Conservation (phyloP, 2,113 vertebrate species). For the Cyprinus carpio region DNA sequence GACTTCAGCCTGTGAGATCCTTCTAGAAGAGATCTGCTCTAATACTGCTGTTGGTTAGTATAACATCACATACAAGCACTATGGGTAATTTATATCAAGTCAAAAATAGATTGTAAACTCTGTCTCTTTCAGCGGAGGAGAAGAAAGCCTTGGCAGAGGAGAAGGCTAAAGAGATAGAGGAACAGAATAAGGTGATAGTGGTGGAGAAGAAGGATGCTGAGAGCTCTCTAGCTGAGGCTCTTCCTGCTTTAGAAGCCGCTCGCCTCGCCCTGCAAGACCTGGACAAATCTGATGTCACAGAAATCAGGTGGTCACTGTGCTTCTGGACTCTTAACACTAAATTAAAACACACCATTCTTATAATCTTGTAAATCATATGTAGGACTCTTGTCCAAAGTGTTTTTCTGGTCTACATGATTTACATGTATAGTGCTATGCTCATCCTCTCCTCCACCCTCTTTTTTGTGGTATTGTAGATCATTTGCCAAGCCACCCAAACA, state of each 20-base stretch:
- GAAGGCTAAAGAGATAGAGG: slow-evolving; percentile 89
- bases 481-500: slow-evolving; percentile 94
- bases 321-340: not conserved
- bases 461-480: slow-evolving; percentile 74
- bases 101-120: not conserved
- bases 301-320: slow-evolving; percentile 83
- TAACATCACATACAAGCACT: not conserved
- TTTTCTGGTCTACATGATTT: not conserved
- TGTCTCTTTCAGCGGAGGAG: slow-evolving; percentile 81
- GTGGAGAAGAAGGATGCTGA: slow-evolving; percentile 89
- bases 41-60: slow-evolving; percentile 84
- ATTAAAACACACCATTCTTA: no score
- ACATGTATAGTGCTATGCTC: not conserved
- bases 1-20: slow-evolving; percentile 82
- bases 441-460: not conserved
- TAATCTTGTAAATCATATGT: no score
- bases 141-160: slow-evolving; percentile 89
- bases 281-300: slow-evolving; percentile 93
- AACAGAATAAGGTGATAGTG: slow-evolving; percentile 88
- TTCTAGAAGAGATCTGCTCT: slow-evolving; percentile 84
- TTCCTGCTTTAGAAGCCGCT: slow-evolving; percentile 88
- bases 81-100: not conserved
- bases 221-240: slow-evolving; percentile 84
- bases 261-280: slow-evolving; percentile 89
- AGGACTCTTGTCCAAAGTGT: no score